Evolutionary conservation across 2,113 vertebrate genomes (phyloP).

Genomic region (Onychorhynchus coronatus): DNA sequence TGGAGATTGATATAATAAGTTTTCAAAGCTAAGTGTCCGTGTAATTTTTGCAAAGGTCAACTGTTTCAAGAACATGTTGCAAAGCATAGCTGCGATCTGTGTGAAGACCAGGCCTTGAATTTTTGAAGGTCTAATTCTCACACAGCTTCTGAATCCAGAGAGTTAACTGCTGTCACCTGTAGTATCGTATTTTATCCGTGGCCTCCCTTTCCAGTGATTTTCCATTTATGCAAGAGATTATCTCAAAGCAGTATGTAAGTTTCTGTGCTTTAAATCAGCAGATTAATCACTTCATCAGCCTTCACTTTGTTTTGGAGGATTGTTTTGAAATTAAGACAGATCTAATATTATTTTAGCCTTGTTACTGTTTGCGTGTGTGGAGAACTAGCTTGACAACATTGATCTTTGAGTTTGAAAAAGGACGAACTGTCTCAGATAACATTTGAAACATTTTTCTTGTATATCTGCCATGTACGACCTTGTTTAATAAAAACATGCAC

Average conservation of each 20-base stretch:
- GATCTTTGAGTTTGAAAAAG: not conserved
- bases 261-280: not conserved
- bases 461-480: not conserved
- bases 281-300: slow-evolving; percentile 8
- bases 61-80: not conserved
- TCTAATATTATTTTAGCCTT: slow-evolving; percentile 49
- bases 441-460: not conserved
- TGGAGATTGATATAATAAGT: not conserved
- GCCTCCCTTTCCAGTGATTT: slow-evolving; percentile 16
- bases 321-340: slow-evolving; percentile 7
- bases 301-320: not conserved
- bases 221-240: not conserved
- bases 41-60: not conserved
- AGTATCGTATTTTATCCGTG: not conserved
- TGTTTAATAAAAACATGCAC: not conserved
- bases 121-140: not conserved
- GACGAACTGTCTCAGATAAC: not conserved
- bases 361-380: not conserved
- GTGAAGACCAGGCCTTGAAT: not conserved
- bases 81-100: not conserved
- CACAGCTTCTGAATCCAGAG: not conserved
- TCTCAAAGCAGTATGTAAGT: not conserved
- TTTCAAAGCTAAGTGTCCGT: not conserved
- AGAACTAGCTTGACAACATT: not conserved
- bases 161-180: not conserved